A percentile compares a stretch with the other conserved stretches of the same genome.
Evolutionary conservation across 2,888 invertebrate species (phyloP).

Genomic region (Saturnia japonica): DNA sequence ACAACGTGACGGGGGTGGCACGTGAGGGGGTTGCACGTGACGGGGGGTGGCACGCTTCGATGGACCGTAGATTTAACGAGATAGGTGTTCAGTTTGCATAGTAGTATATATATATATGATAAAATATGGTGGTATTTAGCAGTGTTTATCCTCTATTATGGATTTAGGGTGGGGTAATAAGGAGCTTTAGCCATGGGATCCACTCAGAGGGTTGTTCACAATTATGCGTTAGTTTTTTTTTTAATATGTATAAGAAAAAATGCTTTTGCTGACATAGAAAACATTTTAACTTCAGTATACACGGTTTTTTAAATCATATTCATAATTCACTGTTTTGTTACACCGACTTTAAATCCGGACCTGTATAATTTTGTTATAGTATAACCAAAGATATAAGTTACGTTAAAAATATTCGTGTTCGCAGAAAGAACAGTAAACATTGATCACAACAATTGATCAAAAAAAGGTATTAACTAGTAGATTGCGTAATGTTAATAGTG

Average conservation of each 20-base stretch:
- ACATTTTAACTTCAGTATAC: too few relatives aligned
- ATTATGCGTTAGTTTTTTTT: not conserved
- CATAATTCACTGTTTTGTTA: too few relatives aligned
- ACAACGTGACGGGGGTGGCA: not conserved
- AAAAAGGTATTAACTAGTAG: not conserved
- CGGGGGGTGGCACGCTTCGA: not conserved
- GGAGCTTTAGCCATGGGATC: not conserved
- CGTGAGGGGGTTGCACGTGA: too few relatives aligned
- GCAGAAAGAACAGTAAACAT: not conserved
- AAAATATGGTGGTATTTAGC: not conserved
- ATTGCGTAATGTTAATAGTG: not conserved
- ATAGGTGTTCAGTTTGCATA: conserved; percentile 9
- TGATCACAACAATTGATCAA: not conserved
- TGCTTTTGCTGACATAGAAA: too few relatives aligned
- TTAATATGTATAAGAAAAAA: too few relatives aligned
- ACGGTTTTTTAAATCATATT: too few relatives aligned
- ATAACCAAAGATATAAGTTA: not conserved
- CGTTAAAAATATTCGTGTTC: not conserved
- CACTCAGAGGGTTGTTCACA: not conserved
- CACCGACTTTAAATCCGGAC: not conserved
- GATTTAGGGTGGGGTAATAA: not conserved
- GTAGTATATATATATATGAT: conserved; percentile 5
- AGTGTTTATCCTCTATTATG: not conserved
- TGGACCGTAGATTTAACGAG: conserved; percentile 1
- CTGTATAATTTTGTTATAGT: not conserved